These are phyloP conservation scores for Drosophila burlai DNA, from an alignment of 1,140 invertebrate species.

Conservation along the genomic window DNA sequence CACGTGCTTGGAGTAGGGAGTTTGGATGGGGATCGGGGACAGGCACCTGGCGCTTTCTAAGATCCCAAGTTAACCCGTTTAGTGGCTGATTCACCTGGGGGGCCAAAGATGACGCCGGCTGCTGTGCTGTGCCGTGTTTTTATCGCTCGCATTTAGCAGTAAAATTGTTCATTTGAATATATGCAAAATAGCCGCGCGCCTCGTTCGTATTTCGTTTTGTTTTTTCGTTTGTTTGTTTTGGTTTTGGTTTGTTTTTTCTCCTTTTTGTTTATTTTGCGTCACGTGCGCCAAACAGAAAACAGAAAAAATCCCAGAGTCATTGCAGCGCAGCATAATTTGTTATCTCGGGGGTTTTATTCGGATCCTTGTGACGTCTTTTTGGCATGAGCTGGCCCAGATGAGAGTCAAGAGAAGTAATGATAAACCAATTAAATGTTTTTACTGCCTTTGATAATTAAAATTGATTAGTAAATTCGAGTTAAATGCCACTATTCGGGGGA, in stretches of 20 bases:
- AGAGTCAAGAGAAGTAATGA: neutral
- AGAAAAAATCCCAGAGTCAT: conserved; percentile 36
- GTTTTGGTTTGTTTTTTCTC: conserved; percentile 15
- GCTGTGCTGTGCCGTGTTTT: conserved; percentile 25
- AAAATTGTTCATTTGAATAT: conserved; percentile 72
- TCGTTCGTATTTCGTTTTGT: conserved; percentile 50
- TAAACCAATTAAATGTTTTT: conserved; percentile 11
- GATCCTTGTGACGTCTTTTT: conserved; percentile 1
- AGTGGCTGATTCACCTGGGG: conserved; percentile 58
- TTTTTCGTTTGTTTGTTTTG: conserved; percentile 34
- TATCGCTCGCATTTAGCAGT: conserved; percentile 46
- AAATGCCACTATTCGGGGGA: conserved; percentile 13
- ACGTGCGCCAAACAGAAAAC: conserved; percentile 62
- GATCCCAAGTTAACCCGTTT: conserved; percentile 40
- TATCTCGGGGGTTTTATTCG: conserved; percentile 27
- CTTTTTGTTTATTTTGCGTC: conserved; percentile 65
- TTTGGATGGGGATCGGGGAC: neutral
- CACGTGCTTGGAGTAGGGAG: conserved; percentile 29
- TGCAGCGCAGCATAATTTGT: conserved; percentile 51
- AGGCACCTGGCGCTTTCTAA: conserved; percentile 48
- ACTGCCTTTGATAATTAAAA: conserved; percentile 11
- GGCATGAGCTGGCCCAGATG: conserved; percentile 9
- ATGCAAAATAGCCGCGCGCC: conserved; percentile 72
- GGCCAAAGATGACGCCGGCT: conserved; percentile 45
- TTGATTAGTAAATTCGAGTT: conserved; percentile 10